These are phyloP conservation scores for Epinotia ramella DNA, from an alignment of 2,888 invertebrate species.

Conservation along the genomic window DNA sequence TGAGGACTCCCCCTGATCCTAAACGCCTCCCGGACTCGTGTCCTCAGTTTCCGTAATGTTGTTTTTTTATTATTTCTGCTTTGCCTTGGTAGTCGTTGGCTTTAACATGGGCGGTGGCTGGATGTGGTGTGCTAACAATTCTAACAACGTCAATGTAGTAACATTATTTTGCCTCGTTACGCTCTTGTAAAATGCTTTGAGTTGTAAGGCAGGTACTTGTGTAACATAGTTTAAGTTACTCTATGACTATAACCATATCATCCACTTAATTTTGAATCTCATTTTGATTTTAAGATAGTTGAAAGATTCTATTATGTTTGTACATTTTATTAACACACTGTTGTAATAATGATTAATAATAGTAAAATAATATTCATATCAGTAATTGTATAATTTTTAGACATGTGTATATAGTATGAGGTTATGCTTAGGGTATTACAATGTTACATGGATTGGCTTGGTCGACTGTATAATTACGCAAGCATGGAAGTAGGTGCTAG, in stretches of 20 bases:
- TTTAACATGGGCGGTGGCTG: constrained; percentile 82
- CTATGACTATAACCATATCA: constrained; percentile 17
- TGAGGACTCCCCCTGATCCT: constrained; percentile 64
- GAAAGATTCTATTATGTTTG: constrained; percentile 32
- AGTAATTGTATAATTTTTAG: constrained; percentile 14
- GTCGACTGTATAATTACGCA: constrained; percentile 18
- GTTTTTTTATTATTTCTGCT: constrained; percentile 76
- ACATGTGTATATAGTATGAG: constrained; percentile 37
- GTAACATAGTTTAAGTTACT: constrained; percentile 51
- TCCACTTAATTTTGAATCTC: constrained; percentile 23
- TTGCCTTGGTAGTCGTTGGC: constrained; percentile 83
- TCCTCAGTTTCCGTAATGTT: constrained; percentile 84
- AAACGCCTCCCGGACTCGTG: constrained; percentile 81
- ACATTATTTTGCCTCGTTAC: constrained; percentile 75
- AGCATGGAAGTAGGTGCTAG: constrained; percentile 45
- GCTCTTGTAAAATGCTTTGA: constrained; percentile 70
- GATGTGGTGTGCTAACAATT: constrained; percentile 82
- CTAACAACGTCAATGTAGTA: constrained; percentile 74
- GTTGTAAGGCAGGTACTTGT: constrained; percentile 58
- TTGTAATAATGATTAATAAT: constrained; percentile 32
- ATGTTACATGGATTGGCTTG: constrained; percentile 40
- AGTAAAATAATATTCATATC: constrained; percentile 13
- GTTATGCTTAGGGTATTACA: constrained; percentile 29
- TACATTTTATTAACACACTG: constrained; percentile 39
- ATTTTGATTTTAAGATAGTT: constrained; percentile 13